Conservation (phyloP, 2,113 vertebrate genomes). For the Spilogale gracilis region DNA sequence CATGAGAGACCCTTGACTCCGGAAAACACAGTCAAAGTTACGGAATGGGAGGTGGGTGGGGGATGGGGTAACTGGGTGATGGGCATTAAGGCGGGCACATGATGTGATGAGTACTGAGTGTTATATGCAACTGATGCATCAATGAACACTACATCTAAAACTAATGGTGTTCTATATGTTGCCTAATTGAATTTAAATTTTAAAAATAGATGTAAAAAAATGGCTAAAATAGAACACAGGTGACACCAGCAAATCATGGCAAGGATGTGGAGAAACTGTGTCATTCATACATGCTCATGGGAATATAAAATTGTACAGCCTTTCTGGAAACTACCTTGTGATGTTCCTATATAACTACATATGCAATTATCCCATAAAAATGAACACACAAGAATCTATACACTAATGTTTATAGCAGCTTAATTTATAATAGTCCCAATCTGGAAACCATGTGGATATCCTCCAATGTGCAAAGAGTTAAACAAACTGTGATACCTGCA, state of each 20-base stretch:
- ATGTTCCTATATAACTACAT: not conserved
- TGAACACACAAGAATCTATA: not conserved
- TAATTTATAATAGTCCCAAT: not conserved
- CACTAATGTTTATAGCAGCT: not conserved
- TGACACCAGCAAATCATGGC: not conserved
- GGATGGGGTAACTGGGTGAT: too few species aligned
- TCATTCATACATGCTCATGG: not conserved
- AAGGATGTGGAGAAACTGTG: not conserved
- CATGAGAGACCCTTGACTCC: too few species aligned
- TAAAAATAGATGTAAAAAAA: not conserved
- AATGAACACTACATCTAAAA: not conserved
- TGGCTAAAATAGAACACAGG: not conserved
- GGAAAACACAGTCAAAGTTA: too few species aligned
- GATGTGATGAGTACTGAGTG: too few species aligned
- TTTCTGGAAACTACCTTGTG: not conserved
- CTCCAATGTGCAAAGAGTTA: not conserved
- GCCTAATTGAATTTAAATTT: not conserved
- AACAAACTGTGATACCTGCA: not conserved
- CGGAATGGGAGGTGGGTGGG: too few species aligned
- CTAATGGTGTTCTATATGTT: not conserved
- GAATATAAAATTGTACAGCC: not conserved
- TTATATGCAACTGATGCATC: not conserved
- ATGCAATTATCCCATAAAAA: not conserved
- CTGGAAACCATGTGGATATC: not conserved
- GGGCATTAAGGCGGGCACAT: too few species aligned